A percentile compares a stretch with the other conserved stretches of the same genome.
Conservation (phyloP, 2,888 invertebrate species). For the Apamea epomidion region DNA sequence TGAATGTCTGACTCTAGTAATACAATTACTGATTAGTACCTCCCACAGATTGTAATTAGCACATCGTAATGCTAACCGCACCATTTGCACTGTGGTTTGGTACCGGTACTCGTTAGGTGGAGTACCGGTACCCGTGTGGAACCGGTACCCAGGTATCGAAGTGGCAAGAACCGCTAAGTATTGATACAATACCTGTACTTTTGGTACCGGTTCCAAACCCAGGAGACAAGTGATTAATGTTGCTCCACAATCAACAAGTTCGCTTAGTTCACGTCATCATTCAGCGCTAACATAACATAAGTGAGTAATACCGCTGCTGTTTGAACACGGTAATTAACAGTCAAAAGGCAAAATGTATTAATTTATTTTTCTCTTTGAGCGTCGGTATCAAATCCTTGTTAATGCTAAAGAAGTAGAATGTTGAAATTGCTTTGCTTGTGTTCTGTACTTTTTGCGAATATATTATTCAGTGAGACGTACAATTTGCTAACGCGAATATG, state of each 20-base stretch:
- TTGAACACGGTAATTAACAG: slow-evolving; percentile 34
- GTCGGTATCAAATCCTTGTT: slow-evolving; percentile 24
- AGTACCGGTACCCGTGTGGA: not conserved
- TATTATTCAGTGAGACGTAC: not conserved
- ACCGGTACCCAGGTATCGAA: not conserved
- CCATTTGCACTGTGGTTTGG: not conserved
- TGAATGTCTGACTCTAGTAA: not conserved
- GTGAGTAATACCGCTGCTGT: slow-evolving; percentile 15
- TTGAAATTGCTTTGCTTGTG: not conserved
- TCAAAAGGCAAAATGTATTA: slow-evolving; percentile 18
- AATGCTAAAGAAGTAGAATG: slow-evolving; percentile 21
- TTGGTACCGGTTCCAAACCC: not conserved
- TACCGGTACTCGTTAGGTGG: not conserved
- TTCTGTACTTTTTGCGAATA: slow-evolving; percentile 23
- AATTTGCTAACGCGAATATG: not conserved
- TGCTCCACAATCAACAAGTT: not conserved
- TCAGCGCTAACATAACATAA: not conserved
- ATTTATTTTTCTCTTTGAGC: slow-evolving; percentile 53
- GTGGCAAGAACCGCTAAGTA: not conserved
- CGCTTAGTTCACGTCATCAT: not conserved
- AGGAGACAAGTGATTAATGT: not conserved
- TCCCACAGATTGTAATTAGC: not conserved
- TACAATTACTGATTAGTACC: not conserved
- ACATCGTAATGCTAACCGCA: not conserved
- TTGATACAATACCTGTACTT: not conserved